A percentile compares a stretch with the other conserved stretches of the same genome.
These are phyloP conservation scores for Rhagoletis pomonella DNA, from an alignment of 1,140 invertebrate species.

Conservation along the genomic window DNA sequence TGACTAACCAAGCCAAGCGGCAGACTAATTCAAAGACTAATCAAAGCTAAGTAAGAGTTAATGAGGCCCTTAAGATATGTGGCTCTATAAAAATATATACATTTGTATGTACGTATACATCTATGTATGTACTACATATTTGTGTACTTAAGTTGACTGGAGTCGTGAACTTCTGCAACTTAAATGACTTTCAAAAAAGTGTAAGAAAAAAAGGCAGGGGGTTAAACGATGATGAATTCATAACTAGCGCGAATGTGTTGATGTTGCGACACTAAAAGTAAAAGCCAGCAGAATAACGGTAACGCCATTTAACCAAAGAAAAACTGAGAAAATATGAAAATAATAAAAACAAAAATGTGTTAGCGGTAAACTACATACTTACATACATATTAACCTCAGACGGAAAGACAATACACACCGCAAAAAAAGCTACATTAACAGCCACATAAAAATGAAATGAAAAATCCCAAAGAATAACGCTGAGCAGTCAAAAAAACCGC, in stretches of 20 bases:
- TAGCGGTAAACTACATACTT: neutral
- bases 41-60: constrained; percentile 23
- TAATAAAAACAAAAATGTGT: neutral
- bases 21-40: neutral
- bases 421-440: neutral
- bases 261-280: constrained; percentile 43
- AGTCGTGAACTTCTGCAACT: neutral
- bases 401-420: constrained; percentile 17
- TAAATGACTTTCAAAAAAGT: constrained; percentile 8
- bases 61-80: neutral
- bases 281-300: constrained; percentile 42
- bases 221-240: constrained; percentile 41
- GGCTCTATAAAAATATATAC: neutral
- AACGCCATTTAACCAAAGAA: constrained; percentile 32
- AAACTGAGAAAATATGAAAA: constrained; percentile 27
- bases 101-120: neutral
- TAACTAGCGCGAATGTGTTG: constrained; percentile 25
- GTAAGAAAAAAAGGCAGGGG: neutral
- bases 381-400: constrained; percentile 21
- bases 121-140: neutral
- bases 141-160: neutral
- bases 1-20: neutral
- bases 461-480: constrained; percentile 17
- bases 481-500: constrained; percentile 12
- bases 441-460: constrained; percentile 15